These are phyloP conservation scores for Anthrax anthrax DNA, from an alignment of 2,888 invertebrate species.

Conservation along the genomic window DNA sequence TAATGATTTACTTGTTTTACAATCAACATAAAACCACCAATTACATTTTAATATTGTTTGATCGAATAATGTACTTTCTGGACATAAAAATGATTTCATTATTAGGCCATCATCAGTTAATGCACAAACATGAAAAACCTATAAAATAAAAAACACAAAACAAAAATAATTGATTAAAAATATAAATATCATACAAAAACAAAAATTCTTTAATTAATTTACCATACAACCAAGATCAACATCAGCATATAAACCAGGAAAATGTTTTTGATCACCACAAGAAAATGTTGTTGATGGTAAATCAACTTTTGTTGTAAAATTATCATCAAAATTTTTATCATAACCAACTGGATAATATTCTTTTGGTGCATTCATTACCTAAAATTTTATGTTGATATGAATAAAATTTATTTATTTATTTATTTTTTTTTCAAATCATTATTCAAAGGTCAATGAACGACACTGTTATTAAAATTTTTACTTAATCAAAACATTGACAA, in stretches of 20 bases:
- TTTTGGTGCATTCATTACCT: slow-evolving; percentile 81
- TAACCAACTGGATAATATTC: slow-evolving; percentile 81
- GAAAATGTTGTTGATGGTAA: slow-evolving; percentile 71
- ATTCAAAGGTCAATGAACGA: too few relatives aligned
- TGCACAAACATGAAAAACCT: slow-evolving; percentile 87
- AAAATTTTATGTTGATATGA: background rate
- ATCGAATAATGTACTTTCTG: slow-evolving; percentile 81
- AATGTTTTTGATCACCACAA: slow-evolving; percentile 79
- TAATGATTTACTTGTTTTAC: slow-evolving; percentile 61
- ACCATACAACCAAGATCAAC: slow-evolving; percentile 85
- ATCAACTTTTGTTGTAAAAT: slow-evolving; percentile 71
- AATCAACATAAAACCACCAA: slow-evolving; percentile 91
- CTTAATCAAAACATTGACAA: too few relatives aligned
- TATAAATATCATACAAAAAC: background rate
- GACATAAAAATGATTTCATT: slow-evolving; percentile 83
- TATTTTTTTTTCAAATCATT: too few relatives aligned
- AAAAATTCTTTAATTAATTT: slow-evolving; percentile 16
- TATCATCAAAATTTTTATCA: slow-evolving; percentile 80
- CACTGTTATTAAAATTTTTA: too few relatives aligned
- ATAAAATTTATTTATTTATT: too few relatives aligned
- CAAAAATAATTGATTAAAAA: too few relatives aligned
- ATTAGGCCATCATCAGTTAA: slow-evolving; percentile 77
- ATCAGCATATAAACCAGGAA: slow-evolving; percentile 78
- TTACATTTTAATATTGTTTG: slow-evolving; percentile 84
- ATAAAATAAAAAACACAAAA: slow-evolving; percentile 7